Evolutionary conservation across 2,797 vertebrate species (phyloP), one percentile per base, ranked within the genome.

Genomic region (Lutjanus campechanus): DNA sequence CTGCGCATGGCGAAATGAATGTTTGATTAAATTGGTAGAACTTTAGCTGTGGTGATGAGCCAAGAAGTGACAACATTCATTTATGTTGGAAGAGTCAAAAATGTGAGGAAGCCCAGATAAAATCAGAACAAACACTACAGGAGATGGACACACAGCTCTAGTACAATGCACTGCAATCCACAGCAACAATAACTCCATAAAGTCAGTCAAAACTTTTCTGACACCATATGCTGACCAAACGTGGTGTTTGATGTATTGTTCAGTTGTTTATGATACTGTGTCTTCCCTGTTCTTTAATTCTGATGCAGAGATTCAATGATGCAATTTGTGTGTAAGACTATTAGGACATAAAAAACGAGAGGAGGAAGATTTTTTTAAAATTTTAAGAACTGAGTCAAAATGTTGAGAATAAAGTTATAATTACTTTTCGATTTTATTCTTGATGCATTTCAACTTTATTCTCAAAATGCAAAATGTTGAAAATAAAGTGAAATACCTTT

Each of bases 41-140:
- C 6, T 79, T 76, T 41, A 77, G 59, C 61, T 80, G 73, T 78
- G 65, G 13, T 61, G 50, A 68, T 71, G 73, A 87, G 67, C 81
- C 64, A 68, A 77, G 41, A 68, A 77, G 41, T 19, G 40, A 58
- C 69, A 79, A 76, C 10, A 60, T 44, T 16, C 2, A 69, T 72
- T 64, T 9, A 49, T 69, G 60, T 25, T 65, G 13, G 70, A 67
- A 51, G 11, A 50, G 20, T 65, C 13, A 68, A 59, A 72, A 68
- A 51, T 47, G 29, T 72, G 49, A 86, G 54, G 2, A 69, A 11
- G 56, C 1, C 64, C 17, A 19, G 7, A 65, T 15, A 13, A 49
- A 66, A 73, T 13, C 5, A 55, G 19, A 66, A 67, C 19, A 56
- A 54, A 63, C 43, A 56, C 11, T 8, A 40, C 16, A 70, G 22